phyloP scores from a whole-genome alignment of 2,888 invertebrate genomes.

The Nesidiocoris tenuis region DNA sequence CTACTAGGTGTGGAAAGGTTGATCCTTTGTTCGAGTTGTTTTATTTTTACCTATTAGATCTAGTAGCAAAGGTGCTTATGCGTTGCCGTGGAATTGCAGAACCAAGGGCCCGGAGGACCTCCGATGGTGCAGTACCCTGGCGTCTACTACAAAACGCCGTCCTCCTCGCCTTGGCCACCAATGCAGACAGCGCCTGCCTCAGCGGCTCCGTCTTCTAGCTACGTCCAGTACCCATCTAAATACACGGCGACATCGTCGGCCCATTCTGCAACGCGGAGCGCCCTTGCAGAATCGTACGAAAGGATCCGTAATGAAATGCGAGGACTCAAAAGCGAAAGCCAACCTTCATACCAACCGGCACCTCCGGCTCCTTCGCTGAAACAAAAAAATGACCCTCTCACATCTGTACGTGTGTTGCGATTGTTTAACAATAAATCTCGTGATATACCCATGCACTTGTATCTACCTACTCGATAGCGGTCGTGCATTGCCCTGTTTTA shows the following conservation, averaged over 20 bases:
- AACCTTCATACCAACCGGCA: background rate
- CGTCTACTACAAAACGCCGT: slow-evolving; percentile 3
- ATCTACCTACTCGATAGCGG: too few relatives aligned
- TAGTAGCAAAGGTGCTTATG: background rate
- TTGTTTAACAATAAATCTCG: too few relatives aligned
- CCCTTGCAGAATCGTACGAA: slow-evolving; percentile 22
- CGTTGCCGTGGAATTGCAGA: background rate
- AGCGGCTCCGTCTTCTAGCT: background rate
- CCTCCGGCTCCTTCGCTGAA: slow-evolving; percentile 14
- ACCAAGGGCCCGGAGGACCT: background rate
- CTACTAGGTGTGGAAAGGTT: too few relatives aligned
- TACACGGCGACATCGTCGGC: background rate
- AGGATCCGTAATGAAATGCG: slow-evolving; percentile 26
- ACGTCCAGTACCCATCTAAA: background rate
- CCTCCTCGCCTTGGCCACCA: background rate
- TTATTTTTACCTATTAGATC: too few relatives aligned
- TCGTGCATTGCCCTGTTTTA: too few relatives aligned
- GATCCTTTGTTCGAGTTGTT: too few relatives aligned
- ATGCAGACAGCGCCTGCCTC: background rate
- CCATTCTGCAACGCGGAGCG: background rate
- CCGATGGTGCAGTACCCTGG: slow-evolving; percentile 24
- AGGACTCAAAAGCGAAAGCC: background rate
- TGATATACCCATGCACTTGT: too few relatives aligned
- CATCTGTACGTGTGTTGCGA: background rate
- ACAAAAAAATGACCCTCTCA: slow-evolving; percentile 1